Evolutionary conservation across 2,113 vertebrate species (phyloP), one percentile per base, ranked within the genome.

Genomic region (Cyphomyrus discorhynchus): DNA sequence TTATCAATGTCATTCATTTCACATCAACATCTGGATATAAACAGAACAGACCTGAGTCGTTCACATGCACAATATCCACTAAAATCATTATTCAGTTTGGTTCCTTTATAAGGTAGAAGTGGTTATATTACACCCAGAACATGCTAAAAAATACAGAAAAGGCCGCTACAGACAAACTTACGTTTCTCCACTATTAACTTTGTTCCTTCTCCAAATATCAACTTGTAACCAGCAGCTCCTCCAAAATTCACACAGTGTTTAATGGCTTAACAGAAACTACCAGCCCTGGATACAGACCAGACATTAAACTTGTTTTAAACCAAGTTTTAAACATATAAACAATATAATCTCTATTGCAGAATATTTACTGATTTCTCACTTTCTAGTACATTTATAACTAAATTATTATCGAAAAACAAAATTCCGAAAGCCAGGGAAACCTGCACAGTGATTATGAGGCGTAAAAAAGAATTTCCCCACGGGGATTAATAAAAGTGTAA

Each of bases 231-330:
- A 70, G 21, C 15, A 49, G 70, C 49, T n/a, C 45, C 46, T 49
- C 84, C 84, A 27, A 2, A 15, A 52, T 47, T 86, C 84, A 86
- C 84, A 86, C 83, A n/a, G 83, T 86, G 46, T 86, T 47, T 86
- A 15, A 86, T 13, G 46, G 83, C 83, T 49, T 1, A 86, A 49
- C 83, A 86, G 21, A 49, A 86, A 86, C 58, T 27, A 24, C 49
- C 19, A 83, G 80, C 46, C 49, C 46, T 47, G 10, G 21, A 49
- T 49, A 86, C 80, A 83, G 83, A 47, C 74, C 27, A 42, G 35
- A 13, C 6, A 39, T 42, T 80, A 80, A 15, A 83, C 6, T 42
- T 46, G 35, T 7, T 42, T 21, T 83, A 21, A 24, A 42, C 80
- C 66, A 31, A 39, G 49, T 50, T 50, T 50, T 50, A 50, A 50